Evolutionary conservation across 2,113 vertebrate genomes (phyloP), one percentile per base, ranked within the genome.

Genomic region (Urocitellus parryii): DNA sequence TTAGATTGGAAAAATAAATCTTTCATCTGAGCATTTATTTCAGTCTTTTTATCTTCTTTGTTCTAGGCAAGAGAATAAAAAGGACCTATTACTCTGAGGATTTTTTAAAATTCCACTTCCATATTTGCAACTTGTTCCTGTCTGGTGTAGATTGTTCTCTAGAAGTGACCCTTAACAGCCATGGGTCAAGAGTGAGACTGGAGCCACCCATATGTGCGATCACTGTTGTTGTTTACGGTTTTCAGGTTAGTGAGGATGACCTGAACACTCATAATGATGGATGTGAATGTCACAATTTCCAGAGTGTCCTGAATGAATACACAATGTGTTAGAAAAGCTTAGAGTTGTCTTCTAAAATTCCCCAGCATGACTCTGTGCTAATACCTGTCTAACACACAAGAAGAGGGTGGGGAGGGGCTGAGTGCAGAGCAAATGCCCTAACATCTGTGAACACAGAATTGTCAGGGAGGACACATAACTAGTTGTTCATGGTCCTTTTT

Each of bases 21-120:
- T 96, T 93, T 96, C 65, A 94, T 88, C 42, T 27, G 9, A 92
- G 25, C 63, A 96, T 96, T 91, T 95, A 77, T 84, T 96, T 95
- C 79, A 76, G 84, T 76, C 24, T 82, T 78, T 89, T 96, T 70
- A 90, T 93, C 56, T 92, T 76, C 45, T 95, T 78, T 92, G 32
- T 92, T 79, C 48, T 25, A 56, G 37, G 24, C 24, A 90, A 37
- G 56, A 63, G 27, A 25, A 94, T 65, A 79, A 24, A 65, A 70
- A 51, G 48, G 34, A 84, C 88, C 39, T 79, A 83, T 65, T 85
- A 65, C 67, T 86, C 45, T 42, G 65, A 39, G 14, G 13, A 17
- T 56, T 20, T 76, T 56, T 88, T 81, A 11, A n/a, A 70, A 58
- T 86, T 79, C 65, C 18, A n/a, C 84, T 84, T 88, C 56, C n/a